phyloP scores from a whole-genome alignment of 2,113 vertebrate genomes.

The Cynoglossus semilaevis region DNA sequence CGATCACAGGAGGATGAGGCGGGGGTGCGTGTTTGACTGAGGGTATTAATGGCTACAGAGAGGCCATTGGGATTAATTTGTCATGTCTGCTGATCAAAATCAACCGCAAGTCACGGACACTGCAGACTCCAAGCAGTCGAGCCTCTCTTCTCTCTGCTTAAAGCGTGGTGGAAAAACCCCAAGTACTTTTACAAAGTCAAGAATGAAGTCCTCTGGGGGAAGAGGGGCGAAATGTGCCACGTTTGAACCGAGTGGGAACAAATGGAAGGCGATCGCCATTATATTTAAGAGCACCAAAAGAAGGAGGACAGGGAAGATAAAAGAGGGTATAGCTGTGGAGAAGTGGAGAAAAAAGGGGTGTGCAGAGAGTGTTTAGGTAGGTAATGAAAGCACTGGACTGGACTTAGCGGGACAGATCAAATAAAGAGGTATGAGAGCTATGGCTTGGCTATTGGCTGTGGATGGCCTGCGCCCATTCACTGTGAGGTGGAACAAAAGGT shows the following conservation, averaged over 20 bases:
- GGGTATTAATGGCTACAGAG: constrained; percentile 29
- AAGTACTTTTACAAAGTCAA: constrained; percentile 63
- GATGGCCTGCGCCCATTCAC: constrained; percentile 52
- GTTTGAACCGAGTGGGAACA: constrained; percentile 46
- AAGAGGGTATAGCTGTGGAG: constrained; percentile 25
- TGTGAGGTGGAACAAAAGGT: constrained; percentile 70
- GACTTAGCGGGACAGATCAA: constrained; percentile 57
- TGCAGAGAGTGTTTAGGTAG: constrained; percentile 40
- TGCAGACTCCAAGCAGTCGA: constrained; percentile 21
- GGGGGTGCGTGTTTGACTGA: constrained; percentile 21
- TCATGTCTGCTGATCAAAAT: constrained; percentile 48
- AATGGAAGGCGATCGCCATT: constrained; percentile 59
- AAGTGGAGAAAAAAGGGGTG: constrained; percentile 1
- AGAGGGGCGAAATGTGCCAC: constrained; percentile 8
- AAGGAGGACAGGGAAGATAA: constrained; percentile 36
- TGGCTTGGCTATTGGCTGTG: constrained; percentile 32
- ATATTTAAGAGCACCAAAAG: constrained; percentile 28
- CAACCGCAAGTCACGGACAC: constrained; percentile 55
- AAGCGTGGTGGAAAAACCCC: constrained; percentile 43
- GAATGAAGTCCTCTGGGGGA: constrained; percentile 35
- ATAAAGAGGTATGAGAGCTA: constrained; percentile 59
- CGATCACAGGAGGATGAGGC: constrained; percentile 24
- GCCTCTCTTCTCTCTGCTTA: constrained; percentile 15
- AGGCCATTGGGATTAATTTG: constrained; percentile 43
- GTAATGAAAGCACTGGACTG: constrained; percentile 53